phyloP scores from a whole-genome alignment of 2,888 invertebrate species.

The Biston stratarius region DNA sequence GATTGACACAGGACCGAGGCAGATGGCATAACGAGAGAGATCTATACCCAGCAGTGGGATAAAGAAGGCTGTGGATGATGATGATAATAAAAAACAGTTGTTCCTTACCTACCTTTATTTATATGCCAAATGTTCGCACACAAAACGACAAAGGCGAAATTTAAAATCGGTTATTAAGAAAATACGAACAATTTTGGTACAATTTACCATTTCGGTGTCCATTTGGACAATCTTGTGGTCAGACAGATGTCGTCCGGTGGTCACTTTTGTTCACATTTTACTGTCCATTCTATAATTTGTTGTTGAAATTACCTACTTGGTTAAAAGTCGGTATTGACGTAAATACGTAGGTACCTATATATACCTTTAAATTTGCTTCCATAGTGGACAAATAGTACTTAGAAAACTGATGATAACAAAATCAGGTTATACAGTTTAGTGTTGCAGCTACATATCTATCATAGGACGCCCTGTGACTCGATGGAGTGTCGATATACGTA shows the following conservation, averaged over 20 bases:
- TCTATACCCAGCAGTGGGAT: no score
- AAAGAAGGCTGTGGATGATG: no score
- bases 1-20: no score
- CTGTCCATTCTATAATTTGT: conserved; percentile 1
- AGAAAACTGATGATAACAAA: no score
- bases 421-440: no score
- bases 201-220: conserved; percentile 6
- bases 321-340: not conserved
- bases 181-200: conserved; percentile 11
- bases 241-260: conserved; percentile 14
- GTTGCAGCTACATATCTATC: no score
- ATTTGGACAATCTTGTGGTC: conserved; percentile 14
- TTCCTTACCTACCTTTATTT: no score
- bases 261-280: conserved; percentile 1
- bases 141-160: conserved; percentile 1
- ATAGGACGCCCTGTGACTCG: no score
- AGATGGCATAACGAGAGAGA: no score
- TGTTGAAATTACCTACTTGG: conserved; percentile 3
- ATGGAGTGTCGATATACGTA: no score
- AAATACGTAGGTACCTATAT: no score
- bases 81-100: not conserved
- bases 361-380: not conserved
- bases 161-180: conserved; percentile 6
- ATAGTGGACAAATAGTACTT: no score
- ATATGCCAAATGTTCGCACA: conserved; percentile 8